Conservation (phyloP, 2,888 invertebrate genomes). For the Erebia ligea region DNA sequence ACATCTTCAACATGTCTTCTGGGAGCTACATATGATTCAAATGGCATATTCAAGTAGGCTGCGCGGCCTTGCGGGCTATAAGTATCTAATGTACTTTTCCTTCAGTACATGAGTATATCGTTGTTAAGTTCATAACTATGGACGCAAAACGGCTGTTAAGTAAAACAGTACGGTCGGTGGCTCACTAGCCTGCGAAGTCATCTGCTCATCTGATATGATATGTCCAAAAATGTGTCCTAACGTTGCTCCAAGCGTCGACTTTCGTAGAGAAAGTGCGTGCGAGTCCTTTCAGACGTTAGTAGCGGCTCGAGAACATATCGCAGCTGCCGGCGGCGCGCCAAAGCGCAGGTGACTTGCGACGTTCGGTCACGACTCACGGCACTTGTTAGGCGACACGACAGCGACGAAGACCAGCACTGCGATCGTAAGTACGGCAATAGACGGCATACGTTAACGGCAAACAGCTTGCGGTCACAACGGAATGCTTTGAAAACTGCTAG, state of each 20-base stretch:
- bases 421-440: conserved; percentile 50
- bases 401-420: conserved; percentile 50
- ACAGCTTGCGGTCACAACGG: conserved; percentile 12
- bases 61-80: not conserved
- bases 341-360: conserved; percentile 42
- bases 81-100: conserved; percentile 15
- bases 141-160: conserved; percentile 35
- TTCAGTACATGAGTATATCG: conserved; percentile 46
- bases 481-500: conserved; percentile 1
- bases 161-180: conserved; percentile 35
- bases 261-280: conserved; percentile 65
- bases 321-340: conserved; percentile 58
- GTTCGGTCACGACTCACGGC: conserved; percentile 35
- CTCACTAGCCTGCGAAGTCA: conserved; percentile 18
- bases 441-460: conserved; percentile 39
- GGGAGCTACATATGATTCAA: not conserved
- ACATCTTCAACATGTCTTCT: too few relatives aligned
- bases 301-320: conserved; percentile 59
- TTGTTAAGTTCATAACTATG: conserved; percentile 16
- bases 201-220: conserved; percentile 13
- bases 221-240: conserved; percentile 42
- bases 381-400: conserved; percentile 67
- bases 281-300: conserved; percentile 74
- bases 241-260: conserved; percentile 57
- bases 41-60: not conserved